Percentiles rank a stretch among this genome's conserved stretches.
phyloP scores from a whole-genome alignment of 2,113 vertebrate species.

The Oncorhynchus tshawytscha region DNA sequence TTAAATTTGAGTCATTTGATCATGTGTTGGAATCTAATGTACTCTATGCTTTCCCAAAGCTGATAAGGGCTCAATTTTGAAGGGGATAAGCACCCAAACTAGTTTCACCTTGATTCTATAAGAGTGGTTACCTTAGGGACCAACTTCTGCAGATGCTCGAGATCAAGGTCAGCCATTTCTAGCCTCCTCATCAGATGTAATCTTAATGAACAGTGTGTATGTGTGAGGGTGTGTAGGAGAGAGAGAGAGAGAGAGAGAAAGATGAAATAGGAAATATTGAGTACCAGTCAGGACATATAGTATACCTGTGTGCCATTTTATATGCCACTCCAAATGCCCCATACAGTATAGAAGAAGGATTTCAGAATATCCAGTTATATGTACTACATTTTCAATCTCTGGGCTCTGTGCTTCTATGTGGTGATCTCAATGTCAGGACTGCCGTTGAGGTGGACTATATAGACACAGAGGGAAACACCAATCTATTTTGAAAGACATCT shows the following conservation, averaged over 20 bases:
- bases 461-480: too few relatives aligned
- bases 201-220: slow-evolving; percentile 17
- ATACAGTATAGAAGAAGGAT: too few relatives aligned
- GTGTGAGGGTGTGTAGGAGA: neutral
- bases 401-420: too few relatives aligned
- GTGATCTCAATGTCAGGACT: too few relatives aligned
- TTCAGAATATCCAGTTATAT: too few relatives aligned
- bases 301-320: too few relatives aligned
- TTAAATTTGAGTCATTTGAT: neutral
- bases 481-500: too few relatives aligned
- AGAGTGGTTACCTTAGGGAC: slow-evolving; percentile 36
- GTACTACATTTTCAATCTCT: too few relatives aligned
- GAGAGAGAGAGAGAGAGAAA: neutral
- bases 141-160: slow-evolving; percentile 8
- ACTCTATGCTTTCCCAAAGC: neutral
- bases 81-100: slow-evolving; percentile 9
- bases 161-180: slow-evolving; percentile 33
- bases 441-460: too few relatives aligned
- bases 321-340: too few relatives aligned
- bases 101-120: slow-evolving; percentile 44
- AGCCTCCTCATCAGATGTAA: slow-evolving; percentile 7
- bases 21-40: neutral
- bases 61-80: slow-evolving; percentile 7
- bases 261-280: too few relatives aligned
- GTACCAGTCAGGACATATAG: too few relatives aligned